Evolutionary conservation across 1,140 invertebrate species (phyloP), one percentile per base, ranked within the genome.

Genomic region (Alviniconcha marisindica): DNA sequence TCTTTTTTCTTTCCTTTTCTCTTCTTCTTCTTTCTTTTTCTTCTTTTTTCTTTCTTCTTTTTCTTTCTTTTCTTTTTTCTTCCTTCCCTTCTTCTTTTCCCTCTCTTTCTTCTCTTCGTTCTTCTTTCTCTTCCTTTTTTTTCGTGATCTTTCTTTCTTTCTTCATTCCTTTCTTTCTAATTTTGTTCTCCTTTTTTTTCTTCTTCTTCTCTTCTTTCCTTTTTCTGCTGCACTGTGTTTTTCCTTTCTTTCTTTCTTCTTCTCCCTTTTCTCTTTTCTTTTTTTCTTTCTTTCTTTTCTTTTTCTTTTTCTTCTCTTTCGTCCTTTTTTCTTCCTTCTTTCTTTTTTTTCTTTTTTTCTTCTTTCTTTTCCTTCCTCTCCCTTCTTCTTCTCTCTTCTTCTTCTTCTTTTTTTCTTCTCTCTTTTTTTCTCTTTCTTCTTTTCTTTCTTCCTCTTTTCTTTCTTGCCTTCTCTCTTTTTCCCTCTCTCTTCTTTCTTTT

Each of bases 391-490:
- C 18, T 76, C 15, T 76, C 24, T 76, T 10, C 36, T n/a, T 36
- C 14, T 66, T 63, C 14, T 38, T 51, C 21, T 24, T 7, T 63
- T 33, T 60, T 31, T 80, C 33, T 31, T 38, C n/a, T 21, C 48
- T 21, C 33, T 28, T 79, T 40, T 36, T 3, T 56, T 21, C 24
- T n/a, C 63, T 56, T 2, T 78, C 36, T 54, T 12, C 48, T 15
- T 54, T n/a, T 54, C 14, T 33, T n/a, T 76, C 15, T 76, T n/a
- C 36, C 24, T 76, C 18, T 36, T 14, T 82, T 76, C 38, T 38
- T 33, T 38, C 73, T 38, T 40, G 14, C 73, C 40, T 40, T 76
- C 36, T 76, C 36, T 76, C 36, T 33, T 42, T 76, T 33, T 76
- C 73, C 38, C 73, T 76, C 36, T 38, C 73, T 76, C 36, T 38